Conservation (phyloP, 2,113 vertebrate genomes). For the Cricetomys ansorgei region DNA sequence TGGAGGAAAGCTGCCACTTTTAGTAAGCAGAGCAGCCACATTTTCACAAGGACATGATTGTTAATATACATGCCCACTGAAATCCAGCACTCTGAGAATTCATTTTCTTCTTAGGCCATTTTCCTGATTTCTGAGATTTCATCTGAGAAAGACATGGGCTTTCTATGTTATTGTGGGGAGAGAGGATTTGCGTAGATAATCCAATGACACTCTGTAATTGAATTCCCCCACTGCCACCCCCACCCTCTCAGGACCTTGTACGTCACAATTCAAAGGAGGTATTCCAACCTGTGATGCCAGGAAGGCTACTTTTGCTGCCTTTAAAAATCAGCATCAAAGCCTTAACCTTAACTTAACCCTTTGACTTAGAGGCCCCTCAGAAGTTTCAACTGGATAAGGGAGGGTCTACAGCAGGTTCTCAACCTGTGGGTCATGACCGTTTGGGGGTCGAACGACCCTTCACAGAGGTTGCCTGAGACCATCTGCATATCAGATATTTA, state of each 20-base stretch:
- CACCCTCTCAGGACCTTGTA: neutral
- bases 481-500: no score
- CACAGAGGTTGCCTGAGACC: no score
- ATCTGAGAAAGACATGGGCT: neutral
- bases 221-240: neutral
- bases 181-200: neutral
- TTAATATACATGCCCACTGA: neutral
- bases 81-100: neutral
- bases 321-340: neutral
- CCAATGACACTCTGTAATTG: no score
- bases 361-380: neutral
- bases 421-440: no score
- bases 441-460: no score
- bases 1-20: neutral
- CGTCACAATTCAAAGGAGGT: neutral
- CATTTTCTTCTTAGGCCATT: neutral
- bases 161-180: neutral
- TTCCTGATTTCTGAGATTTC: neutral
- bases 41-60: neutral
- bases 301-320: neutral
- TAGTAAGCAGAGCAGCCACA: neutral
- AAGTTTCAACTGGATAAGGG: neutral
- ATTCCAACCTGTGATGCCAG: neutral
- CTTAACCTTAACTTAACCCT: neutral
- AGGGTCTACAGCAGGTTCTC: no score